These are phyloP conservation scores for Chalcis sispes DNA, from an alignment of 2,888 invertebrate genomes.

Conservation along the genomic window DNA sequence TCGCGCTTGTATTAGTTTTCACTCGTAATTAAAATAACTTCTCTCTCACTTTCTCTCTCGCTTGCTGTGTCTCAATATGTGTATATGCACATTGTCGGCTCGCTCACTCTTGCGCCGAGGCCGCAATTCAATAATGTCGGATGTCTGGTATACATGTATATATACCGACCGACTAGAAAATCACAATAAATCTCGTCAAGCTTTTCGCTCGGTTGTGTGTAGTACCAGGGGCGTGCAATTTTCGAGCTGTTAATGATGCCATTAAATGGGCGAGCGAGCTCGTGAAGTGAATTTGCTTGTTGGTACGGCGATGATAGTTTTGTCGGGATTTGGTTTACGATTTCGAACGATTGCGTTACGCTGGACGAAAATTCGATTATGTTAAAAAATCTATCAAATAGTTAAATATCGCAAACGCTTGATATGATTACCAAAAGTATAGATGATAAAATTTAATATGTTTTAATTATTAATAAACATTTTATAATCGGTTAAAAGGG, in stretches of 20 bases:
- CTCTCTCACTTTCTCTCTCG: background rate
- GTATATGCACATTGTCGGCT: background rate
- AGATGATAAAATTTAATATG: too few species aligned
- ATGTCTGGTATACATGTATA: background rate
- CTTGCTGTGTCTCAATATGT: background rate
- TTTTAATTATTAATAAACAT: too few species aligned
- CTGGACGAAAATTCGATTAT: too few species aligned
- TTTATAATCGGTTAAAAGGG: too few species aligned
- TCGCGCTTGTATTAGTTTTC: background rate
- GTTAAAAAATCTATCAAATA: too few species aligned
- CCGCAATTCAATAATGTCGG: slow-evolving; percentile 29
- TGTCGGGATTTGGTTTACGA: background rate
- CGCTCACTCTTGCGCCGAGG: background rate
- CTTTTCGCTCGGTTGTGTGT: background rate
- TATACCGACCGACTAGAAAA: slow-evolving; percentile 22
- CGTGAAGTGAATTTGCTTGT: background rate
- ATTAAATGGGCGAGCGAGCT: background rate
- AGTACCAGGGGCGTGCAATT: background rate
- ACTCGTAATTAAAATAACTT: slow-evolving; percentile 46
- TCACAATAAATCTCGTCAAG: slow-evolving; percentile 26
- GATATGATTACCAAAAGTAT: too few species aligned
- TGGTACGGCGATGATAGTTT: background rate
- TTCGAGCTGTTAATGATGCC: slow-evolving; percentile 22
- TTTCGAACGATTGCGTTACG: background rate
- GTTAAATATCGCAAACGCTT: too few species aligned